Evolutionary conservation across 2,797 vertebrate species (phyloP).

Genomic region (Liasis olivaceus): DNA sequence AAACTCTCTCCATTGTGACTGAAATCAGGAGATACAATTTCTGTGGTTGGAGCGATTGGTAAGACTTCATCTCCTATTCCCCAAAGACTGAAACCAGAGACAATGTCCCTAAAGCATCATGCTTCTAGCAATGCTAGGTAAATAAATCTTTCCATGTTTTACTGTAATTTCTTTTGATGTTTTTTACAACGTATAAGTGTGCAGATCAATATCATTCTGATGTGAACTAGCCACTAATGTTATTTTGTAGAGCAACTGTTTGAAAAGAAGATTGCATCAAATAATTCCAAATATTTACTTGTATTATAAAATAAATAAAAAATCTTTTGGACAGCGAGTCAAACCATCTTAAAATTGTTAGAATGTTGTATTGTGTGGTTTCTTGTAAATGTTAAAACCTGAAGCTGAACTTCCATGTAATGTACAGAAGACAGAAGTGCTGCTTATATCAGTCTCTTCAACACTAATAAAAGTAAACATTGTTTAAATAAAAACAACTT

Average conservation of each 20-base stretch:
- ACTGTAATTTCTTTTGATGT: slow-evolving; percentile 1
- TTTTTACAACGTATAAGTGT: not conserved
- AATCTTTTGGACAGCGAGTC: not conserved
- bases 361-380: slow-evolving; percentile 20
- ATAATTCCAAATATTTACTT: not conserved
- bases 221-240: not conserved
- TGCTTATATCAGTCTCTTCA: slow-evolving; percentile 34
- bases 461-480: slow-evolving; percentile 3
- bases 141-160: slow-evolving; percentile 9
- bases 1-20: not conserved
- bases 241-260: not conserved
- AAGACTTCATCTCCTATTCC: not conserved
- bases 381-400: slow-evolving; percentile 26
- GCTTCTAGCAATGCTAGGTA: slow-evolving; percentile 27
- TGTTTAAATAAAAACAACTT: not conserved
- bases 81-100: slow-evolving; percentile 47
- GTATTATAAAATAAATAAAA: not conserved
- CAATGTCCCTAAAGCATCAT: slow-evolving; percentile 11
- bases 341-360: not conserved
- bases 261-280: not conserved
- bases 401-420: slow-evolving; percentile 55
- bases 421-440: slow-evolving; percentile 25
- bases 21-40: slow-evolving; percentile 20
- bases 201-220: not conserved
- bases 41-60: slow-evolving; percentile 17